Percentiles rank a stretch among this genome's conserved stretches.
Evolutionary conservation across 2,888 invertebrate species (phyloP).

Genomic region (Nebria brevicollis): DNA sequence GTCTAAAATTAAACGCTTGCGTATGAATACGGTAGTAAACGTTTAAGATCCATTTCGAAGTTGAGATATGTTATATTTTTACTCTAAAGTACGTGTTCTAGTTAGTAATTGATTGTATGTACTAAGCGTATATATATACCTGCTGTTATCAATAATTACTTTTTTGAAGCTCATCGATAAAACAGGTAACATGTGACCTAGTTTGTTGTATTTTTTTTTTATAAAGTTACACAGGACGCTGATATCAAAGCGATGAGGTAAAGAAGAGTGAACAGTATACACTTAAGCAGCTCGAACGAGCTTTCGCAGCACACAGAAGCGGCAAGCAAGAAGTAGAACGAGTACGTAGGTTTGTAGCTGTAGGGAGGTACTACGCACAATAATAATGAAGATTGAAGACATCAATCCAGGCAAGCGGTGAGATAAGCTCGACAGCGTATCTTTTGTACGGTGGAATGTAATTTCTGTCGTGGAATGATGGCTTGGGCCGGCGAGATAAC

Average conservation of each 20-base stretch:
- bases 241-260: not conserved
- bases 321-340: not conserved
- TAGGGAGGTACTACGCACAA: constrained; percentile 25
- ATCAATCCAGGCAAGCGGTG: constrained; percentile 44
- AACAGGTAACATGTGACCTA: not conserved
- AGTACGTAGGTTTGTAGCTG: not conserved
- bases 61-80: too few species aligned
- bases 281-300: not conserved
- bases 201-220: not conserved
- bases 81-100: too few species aligned
- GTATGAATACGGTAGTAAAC: too few species aligned
- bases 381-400: constrained; percentile 47
- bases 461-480: constrained; percentile 34
- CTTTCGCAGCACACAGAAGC: not conserved
- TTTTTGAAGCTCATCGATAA: not conserved
- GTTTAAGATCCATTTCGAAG: too few species aligned
- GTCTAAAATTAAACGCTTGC: too few species aligned
- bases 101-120: too few species aligned
- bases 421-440: constrained; percentile 40
- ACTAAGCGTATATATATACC: not conserved
- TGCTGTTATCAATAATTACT: not conserved
- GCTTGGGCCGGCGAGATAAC: constrained; percentile 14
- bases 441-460: constrained; percentile 46
- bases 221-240: not conserved
- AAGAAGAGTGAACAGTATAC: not conserved